A percentile compares a stretch with the other conserved stretches of the same genome.
phyloP scores from a whole-genome alignment of 2,113 vertebrate genomes.

The Danio rerio region GRCz12tu NC_133196.1:35686501-35687000 shows the following conservation, averaged over 20 bases:
- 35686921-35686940: no score
- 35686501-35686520: background rate
- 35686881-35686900: no score
- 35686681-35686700: background rate
- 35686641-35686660: background rate
- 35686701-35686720: background rate
- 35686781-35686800: background rate
- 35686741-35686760: background rate
- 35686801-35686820: background rate
- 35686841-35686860: no score
- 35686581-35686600: constrained; percentile 2
- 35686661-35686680: constrained; percentile 10
- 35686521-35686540: background rate
- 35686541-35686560: constrained; percentile 4
- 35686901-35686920: no score
- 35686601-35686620: constrained; percentile 9
- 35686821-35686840: no score
- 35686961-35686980: no score
- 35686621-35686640: constrained; percentile 12
- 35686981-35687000: no score
- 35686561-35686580: constrained; percentile 20
- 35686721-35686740: background rate
- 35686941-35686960: no score
- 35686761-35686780: background rate
- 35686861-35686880: no score